Evolutionary conservation across 2,113 vertebrate genomes (phyloP).

Genomic region (Xiphorhynchus elegans): DNA sequence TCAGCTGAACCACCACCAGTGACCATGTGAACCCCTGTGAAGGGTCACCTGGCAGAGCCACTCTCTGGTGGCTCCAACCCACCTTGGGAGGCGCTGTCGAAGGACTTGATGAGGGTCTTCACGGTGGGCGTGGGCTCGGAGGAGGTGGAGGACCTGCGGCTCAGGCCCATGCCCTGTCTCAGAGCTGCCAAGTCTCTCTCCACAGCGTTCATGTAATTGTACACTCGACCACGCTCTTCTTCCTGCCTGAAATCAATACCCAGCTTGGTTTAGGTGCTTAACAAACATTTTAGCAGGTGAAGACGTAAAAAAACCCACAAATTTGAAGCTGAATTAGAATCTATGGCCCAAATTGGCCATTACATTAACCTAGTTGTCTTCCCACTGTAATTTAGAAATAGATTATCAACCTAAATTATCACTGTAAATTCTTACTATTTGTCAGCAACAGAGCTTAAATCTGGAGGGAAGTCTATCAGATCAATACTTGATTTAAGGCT

Average conservation of each 20-base stretch:
- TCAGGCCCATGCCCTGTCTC: constrained; percentile 93
- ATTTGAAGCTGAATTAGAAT: neutral
- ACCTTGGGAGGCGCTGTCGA: constrained; percentile 95
- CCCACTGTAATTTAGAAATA: neutral
- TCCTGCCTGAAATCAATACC: constrained; percentile 83
- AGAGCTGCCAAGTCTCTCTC: constrained; percentile 93
- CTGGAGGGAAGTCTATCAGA: neutral
- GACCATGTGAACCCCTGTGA: neutral
- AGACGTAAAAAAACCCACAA: neutral
- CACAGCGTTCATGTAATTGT: constrained; percentile 97
- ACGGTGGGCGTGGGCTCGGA: constrained; percentile 95
- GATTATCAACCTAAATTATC: neutral
- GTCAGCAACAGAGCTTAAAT: neutral
- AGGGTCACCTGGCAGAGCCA: neutral
- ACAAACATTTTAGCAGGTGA: neutral
- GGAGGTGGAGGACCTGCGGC: constrained; percentile 90
- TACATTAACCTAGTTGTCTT: neutral
- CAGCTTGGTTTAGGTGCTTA: neutral
- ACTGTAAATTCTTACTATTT: neutral
- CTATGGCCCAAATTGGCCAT: neutral
- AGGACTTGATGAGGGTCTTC: constrained; percentile 97
- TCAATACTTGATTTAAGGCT: neutral
- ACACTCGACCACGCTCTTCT: constrained; percentile 93
- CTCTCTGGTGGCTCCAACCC: neutral
- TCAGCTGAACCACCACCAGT: neutral